Evolutionary conservation across 1,140 invertebrate genomes (phyloP).

Genomic region (Heliothis virescens): DNA sequence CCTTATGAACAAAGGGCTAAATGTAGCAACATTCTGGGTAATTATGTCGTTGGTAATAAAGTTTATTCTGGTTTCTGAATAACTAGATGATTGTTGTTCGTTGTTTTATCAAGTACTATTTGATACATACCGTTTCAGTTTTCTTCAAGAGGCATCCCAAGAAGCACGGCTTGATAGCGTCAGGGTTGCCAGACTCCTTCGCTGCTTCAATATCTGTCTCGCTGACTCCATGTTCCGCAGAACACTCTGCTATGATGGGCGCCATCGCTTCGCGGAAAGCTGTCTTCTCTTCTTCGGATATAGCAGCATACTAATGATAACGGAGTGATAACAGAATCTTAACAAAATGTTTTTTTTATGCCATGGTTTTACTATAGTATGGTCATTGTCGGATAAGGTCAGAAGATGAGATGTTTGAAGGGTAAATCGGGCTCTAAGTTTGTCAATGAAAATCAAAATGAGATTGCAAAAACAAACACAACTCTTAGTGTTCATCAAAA

Average conservation of each 20-base stretch:
- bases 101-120: background rate
- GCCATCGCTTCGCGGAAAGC: constrained; percentile 9
- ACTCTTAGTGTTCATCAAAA: too few relatives aligned
- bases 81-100: too few relatives aligned
- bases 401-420: too few relatives aligned
- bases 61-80: too few relatives aligned
- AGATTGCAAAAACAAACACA: too few relatives aligned
- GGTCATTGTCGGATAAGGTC: too few relatives aligned
- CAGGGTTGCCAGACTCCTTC: constrained; percentile 13
- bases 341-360: background rate
- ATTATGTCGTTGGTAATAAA: too few relatives aligned
- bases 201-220: constrained; percentile 39
- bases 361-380: too few relatives aligned
- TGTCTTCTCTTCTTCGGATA: constrained; percentile 40
- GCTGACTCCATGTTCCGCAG: constrained; percentile 25
- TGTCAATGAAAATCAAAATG: too few relatives aligned
- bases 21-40: too few relatives aligned
- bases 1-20: too few relatives aligned
- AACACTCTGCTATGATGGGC: constrained; percentile 43
- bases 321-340: background rate
- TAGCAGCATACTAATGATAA: constrained; percentile 6
- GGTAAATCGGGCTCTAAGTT: too few relatives aligned
- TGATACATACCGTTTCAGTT: constrained; percentile 42
- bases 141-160: constrained; percentile 46
- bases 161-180: constrained; percentile 44